Base-by-base conservation (phyloP, 2,797 vertebrate genomes). In the Crocidura indochinensis region DNA sequence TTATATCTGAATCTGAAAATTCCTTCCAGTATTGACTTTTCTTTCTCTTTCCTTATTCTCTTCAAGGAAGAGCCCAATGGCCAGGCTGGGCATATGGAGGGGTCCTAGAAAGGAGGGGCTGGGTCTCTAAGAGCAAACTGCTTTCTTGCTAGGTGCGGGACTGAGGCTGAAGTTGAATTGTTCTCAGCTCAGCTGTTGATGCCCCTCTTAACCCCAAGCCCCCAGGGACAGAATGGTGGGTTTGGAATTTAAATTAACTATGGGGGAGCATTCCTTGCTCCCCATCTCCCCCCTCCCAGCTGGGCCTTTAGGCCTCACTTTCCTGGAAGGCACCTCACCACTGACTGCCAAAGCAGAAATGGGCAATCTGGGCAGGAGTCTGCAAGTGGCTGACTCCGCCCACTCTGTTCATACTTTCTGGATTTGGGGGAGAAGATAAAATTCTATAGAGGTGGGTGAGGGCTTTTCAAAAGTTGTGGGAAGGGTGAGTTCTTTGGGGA, bases 171-270 rank as follows among this genome's bases (percentile, higher is more conserved):
- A 71, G 10, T 38, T 72, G 49, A 71, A 9, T 47, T 72, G 10
- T 82, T 83, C 60, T 47, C 38, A 64, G 12, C 76, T 76, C 65
- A 80, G 22, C 20, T 46, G 87, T 84, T 72, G 53, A 75, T 64
- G 38, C 80, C 24, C 29, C 8, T 88, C 29, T 29, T 64, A 60
- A 8, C 12, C 2, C 14, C n/a, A 77, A 47, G 60, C 49, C 38
- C 38, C 38, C 51, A 73, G 47, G 67, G 44, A 65, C 29, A 51
- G 47, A 74, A 46, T 8, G 38, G 20, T 78, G 91, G 8, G 76
- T 90, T 93, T 31, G 75, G 67, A 90, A 74, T 88, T 84, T 87
- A 71, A 88, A 73, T 69, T 82, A 88, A 73, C 65, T 82, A 10
- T 74, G 20, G 80, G 77, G 29, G 9, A 82, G 74, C 62, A 75